Evolutionary conservation across 1,140 invertebrate species (phyloP).

Genomic region (Amyelois transitella): DNA sequence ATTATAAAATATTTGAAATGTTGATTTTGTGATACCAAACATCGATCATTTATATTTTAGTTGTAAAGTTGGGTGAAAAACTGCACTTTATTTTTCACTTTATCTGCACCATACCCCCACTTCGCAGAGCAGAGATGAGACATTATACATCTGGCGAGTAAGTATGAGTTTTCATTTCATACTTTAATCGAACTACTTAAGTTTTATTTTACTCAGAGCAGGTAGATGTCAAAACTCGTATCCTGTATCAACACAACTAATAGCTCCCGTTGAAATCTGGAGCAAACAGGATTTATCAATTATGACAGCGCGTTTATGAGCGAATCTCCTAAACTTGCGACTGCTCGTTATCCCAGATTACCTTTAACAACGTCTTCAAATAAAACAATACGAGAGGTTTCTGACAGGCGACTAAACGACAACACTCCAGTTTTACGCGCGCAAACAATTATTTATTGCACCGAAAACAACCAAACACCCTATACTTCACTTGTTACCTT

Average conservation of each 20-base stretch:
- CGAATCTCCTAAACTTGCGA: constrained; percentile 22
- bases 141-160: too few relatives aligned
- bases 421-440: constrained; percentile 61
- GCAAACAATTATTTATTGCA: constrained; percentile 71
- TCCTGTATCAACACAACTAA: not conserved
- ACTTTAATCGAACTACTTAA: too few relatives aligned
- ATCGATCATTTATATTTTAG: not conserved
- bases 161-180: too few relatives aligned
- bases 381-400: constrained; percentile 40
- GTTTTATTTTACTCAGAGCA: not conserved
- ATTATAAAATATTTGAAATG: not conserved
- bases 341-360: constrained; percentile 52
- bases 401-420: constrained; percentile 38
- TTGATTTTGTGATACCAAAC: too few relatives aligned
- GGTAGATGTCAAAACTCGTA: not conserved
- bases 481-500: constrained; percentile 12
- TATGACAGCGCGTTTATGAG: constrained; percentile 36
- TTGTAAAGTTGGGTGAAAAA: not conserved
- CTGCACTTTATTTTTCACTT: not conserved
- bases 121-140: too few relatives aligned
- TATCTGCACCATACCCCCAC: too few relatives aligned
- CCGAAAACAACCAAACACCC: constrained; percentile 49
- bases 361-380: constrained; percentile 34
- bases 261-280: not conserved
- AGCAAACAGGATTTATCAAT: constrained; percentile 15